Evolutionary conservation across 2,113 vertebrate genomes (phyloP), one percentile per base, ranked within the genome.

Genomic region (Laticauda colubrina): DNA sequence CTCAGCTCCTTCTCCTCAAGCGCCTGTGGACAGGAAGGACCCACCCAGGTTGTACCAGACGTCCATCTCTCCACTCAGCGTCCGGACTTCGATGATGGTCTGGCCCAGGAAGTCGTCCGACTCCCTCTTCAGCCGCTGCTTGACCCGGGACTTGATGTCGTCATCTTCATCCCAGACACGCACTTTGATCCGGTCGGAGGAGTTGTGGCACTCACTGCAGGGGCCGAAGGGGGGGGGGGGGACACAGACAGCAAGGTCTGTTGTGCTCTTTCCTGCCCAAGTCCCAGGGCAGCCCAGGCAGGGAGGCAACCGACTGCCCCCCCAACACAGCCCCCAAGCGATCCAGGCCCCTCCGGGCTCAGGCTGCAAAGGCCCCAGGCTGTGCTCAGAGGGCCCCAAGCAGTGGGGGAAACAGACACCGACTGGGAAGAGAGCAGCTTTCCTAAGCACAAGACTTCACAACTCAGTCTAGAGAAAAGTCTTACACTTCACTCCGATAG

Each of bases 141-240:
- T 99, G 90, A 99, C 99, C 34, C 99, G 98, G 2, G 99, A 99
- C 95, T 99, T 99, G 96, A 99, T 99, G 96, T 99, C 99, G 7
- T 99, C 99, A 24, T 99, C 99, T 95, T 99, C 99, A 85, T 99
- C 99, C 99, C 99, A 99, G 21, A 99, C 99, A 0, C 99, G 98
- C 48, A 99, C 99, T 96, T 99, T 99, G 95, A 99, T 99, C 23
- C 99, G 98, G 92, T 99, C 99, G 1, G 99, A 99, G 18, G 99
- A 99, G 96, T 99, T 99, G 97, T 99, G 99, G 98, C 99, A 99
- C 96, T 99, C 99, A n/a, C 99, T 99, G 94, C 48, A 6, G 8
- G n/a, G n/a, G 15, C 87, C 21, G 9, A 2, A 29, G 21, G 21
- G 20, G 85, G 85, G 1, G 7, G 85, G 85, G 1, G 6, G n/a